phyloP scores from a whole-genome alignment of 2,797 vertebrate genomes.

The Tiaroga cobitis region DNA sequence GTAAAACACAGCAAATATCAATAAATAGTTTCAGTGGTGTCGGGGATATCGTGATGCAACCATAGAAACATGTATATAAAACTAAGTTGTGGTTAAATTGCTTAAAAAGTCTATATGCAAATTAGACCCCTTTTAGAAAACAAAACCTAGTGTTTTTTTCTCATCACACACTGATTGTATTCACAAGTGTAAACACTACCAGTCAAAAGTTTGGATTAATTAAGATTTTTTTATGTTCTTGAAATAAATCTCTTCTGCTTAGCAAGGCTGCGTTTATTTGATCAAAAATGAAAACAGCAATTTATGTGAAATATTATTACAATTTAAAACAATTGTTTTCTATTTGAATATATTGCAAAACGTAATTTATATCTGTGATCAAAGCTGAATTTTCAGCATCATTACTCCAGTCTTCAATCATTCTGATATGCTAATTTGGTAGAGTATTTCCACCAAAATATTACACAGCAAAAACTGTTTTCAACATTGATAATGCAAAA shows the following conservation, averaged over 20 bases:
- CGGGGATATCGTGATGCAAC: conserved; percentile 34
- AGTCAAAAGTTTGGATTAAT: not conserved
- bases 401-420: not conserved
- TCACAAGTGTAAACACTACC: conserved; percentile 16
- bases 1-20: conserved; percentile 51
- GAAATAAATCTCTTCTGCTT: no score
- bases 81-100: conserved; percentile 27
- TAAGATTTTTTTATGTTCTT: not conserved
- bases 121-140: conserved; percentile 23
- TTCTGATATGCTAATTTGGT: not conserved
- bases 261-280: not conserved
- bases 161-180: conserved; percentile 26
- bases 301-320: not conserved
- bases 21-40: conserved; percentile 44
- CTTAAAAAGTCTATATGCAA: conserved; percentile 22
- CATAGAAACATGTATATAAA: conserved; percentile 40
- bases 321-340: not conserved
- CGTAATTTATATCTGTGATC: not conserved
- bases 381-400: not conserved
- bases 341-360: not conserved
- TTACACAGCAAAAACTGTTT: not conserved
- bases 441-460: not conserved
- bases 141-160: not conserved
- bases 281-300: not conserved
- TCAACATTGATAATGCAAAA: no score